Percentiles rank a stretch among this genome's conserved stretches.
These are phyloP conservation scores for Rhinopithecus roxellana DNA, from an alignment of 2,113 vertebrate species.

Conservation along the genomic window DNA sequence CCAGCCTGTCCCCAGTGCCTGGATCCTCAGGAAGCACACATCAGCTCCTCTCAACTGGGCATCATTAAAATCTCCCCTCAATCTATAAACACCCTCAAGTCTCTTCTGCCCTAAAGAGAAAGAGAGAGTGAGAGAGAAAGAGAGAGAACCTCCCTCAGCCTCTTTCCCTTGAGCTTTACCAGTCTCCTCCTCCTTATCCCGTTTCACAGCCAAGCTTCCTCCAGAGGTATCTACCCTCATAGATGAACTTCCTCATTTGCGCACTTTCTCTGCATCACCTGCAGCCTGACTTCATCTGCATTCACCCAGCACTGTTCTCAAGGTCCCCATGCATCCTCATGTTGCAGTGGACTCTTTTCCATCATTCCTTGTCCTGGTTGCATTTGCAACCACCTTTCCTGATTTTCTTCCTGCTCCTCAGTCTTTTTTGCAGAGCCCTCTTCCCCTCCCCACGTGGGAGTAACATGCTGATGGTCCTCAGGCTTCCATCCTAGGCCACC, in stretches of 20 bases:
- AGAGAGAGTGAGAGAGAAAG: too few species aligned
- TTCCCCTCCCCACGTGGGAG: neutral
- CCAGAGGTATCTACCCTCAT: neutral
- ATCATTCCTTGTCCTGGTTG: neutral
- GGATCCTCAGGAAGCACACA: neutral
- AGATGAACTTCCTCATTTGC: neutral
- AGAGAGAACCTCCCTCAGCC: neutral
- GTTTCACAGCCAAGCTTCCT: neutral
- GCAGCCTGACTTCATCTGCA: neutral
- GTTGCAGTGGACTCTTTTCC: neutral
- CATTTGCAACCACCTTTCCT: neutral
- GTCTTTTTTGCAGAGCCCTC: neutral
- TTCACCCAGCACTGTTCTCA: neutral
- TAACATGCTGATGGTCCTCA: neutral
- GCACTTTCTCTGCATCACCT: neutral
- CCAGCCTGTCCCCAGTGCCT: neutral
- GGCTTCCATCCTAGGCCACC: neutral
- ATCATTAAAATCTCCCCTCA: neutral
- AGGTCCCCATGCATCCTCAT: neutral
- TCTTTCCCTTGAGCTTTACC: neutral
- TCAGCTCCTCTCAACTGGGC: too few species aligned
- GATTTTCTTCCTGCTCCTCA: neutral
- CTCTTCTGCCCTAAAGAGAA: neutral
- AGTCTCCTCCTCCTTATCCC: neutral
- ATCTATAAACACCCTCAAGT: neutral